These are phyloP conservation scores for Meles meles DNA, from an alignment of 2,113 vertebrate species.

Conservation along the genomic window DNA sequence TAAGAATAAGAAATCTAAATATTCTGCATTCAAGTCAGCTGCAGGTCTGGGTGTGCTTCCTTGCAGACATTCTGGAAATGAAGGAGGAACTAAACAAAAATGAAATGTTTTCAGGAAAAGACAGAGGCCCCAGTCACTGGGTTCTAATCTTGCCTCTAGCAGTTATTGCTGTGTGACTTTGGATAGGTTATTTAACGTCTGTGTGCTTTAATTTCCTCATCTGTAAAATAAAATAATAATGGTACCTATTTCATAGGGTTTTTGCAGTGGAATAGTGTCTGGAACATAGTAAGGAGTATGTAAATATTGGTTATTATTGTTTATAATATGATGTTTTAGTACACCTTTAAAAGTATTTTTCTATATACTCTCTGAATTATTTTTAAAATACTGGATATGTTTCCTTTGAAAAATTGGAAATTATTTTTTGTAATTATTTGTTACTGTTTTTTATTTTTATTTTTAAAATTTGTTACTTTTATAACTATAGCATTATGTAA, in stretches of 20 bases:
- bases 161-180: background rate
- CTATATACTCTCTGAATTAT: background rate
- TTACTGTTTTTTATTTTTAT: no score
- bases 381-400: background rate
- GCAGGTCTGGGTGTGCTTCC: background rate
- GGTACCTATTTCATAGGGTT: background rate
- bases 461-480: slow-evolving; percentile 3
- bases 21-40: background rate
- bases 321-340: background rate
- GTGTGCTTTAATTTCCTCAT: background rate
- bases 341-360: background rate
- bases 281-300: background rate
- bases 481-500: background rate
- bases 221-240: background rate
- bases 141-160: no score
- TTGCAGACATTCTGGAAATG: background rate
- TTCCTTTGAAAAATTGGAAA: background rate
- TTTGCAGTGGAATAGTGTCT: background rate
- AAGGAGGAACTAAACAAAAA: background rate
- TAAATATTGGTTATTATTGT: background rate
- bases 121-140: no score
- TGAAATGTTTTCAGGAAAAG: background rate
- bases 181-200: background rate
- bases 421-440: no score
- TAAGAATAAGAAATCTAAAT: background rate